These are phyloP conservation scores for Raphicerus campestris DNA, from an alignment of 2,113 vertebrate genomes.

Conservation along the genomic window DNA sequence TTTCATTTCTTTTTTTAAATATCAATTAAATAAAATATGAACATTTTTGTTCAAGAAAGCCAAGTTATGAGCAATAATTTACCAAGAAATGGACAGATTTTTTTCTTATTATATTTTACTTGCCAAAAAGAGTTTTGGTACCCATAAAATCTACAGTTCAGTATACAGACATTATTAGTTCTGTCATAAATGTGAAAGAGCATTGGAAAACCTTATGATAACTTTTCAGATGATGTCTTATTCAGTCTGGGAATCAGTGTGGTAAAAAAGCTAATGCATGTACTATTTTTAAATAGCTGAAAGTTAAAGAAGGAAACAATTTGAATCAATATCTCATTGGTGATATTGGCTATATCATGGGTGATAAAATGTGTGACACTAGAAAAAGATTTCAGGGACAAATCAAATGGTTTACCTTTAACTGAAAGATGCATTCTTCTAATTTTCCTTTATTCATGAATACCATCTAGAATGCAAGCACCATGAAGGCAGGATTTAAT, in stretches of 20 bases:
- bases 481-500: background rate
- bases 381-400: background rate
- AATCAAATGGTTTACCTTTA: background rate
- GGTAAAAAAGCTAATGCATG: background rate
- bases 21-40: conserved; percentile 56
- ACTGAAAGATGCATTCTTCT: background rate
- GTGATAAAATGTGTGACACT: background rate
- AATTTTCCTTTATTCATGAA: background rate
- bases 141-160: background rate
- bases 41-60: conserved; percentile 49
- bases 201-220: background rate
- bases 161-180: background rate
- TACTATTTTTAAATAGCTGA: background rate
- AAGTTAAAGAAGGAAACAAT: background rate
- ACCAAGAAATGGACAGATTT: conserved; percentile 18
- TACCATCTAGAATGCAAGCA: background rate
- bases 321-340: background rate
- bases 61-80: conserved; percentile 52
- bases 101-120: conserved; percentile 5
- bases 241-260: background rate
- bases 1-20: conserved; percentile 11
- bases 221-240: conserved; percentile 1
- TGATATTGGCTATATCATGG: background rate
- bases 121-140: background rate
- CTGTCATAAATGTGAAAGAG: background rate